A percentile compares a stretch with the other conserved stretches of the same genome.
Evolutionary conservation across 2,113 vertebrate genomes (phyloP).

Genomic region (Dinomys branickii): DNA sequence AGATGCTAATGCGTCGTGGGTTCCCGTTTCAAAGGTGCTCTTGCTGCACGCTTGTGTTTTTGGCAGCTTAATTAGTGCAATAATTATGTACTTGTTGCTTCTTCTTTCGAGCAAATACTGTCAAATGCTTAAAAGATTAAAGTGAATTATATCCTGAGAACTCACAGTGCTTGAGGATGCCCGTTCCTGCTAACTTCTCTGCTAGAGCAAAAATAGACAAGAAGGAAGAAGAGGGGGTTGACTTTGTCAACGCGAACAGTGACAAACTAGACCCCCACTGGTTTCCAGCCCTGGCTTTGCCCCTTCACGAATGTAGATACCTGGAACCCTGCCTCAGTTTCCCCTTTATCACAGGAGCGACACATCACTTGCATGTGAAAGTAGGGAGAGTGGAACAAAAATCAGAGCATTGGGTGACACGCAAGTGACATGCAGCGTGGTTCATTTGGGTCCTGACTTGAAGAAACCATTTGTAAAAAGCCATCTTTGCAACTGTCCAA

Average conservation of each 20-base stretch:
- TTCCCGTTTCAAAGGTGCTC: constrained; percentile 98
- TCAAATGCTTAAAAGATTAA: constrained; percentile 97
- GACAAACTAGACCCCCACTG: accelerated
- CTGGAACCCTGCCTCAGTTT: not conserved
- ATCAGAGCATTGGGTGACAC: not conserved
- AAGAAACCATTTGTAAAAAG: not conserved
- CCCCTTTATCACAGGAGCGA: not conserved
- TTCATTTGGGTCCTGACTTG: not conserved
- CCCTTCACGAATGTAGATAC: not conserved
- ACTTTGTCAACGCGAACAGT: accelerated
- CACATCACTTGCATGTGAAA: not conserved
- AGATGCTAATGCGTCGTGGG: constrained; percentile 98
- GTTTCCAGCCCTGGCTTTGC: not conserved
- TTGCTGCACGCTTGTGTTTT: constrained; percentile 93
- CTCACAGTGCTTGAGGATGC: constrained; percentile 87
- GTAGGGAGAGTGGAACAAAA: not conserved
- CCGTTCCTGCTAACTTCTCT: constrained; percentile 68
- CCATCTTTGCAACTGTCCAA: not conserved
- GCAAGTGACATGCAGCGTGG: accelerated
- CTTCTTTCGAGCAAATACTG: constrained; percentile 97
- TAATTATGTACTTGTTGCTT: constrained; percentile 99
- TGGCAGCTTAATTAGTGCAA: constrained; percentile 97
- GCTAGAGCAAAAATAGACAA: constrained; percentile 15
- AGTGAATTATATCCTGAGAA: constrained; percentile 91
- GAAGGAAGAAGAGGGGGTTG: not conserved